A percentile compares a stretch with the other conserved stretches of the same genome.
Conservation (phyloP, 2,797 vertebrate species). For the Diplodus puntazzo region DNA sequence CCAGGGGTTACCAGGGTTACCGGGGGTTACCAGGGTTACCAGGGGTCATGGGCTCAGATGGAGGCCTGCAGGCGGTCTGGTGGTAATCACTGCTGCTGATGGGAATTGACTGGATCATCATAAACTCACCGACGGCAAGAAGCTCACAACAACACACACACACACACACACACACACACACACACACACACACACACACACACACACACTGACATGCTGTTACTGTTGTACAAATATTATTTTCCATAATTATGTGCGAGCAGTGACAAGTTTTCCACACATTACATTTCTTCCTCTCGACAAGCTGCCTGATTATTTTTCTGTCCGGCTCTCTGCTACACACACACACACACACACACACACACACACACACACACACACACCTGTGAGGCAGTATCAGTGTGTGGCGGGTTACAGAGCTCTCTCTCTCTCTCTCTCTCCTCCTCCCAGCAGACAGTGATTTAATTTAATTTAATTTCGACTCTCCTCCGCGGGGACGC, state of each 20-base stretch:
- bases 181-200: constrained; percentile 1
- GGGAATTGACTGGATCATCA: constrained; percentile 31
- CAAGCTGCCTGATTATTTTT: constrained; percentile 10
- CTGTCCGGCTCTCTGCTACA: neutral
- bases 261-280: neutral
- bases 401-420: constrained; percentile 39
- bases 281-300: neutral
- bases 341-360: neutral
- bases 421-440: constrained; percentile 1
- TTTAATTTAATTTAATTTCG: constrained; percentile 78
- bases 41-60: neutral
- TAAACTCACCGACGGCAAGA: neutral
- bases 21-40: neutral
- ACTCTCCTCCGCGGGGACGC: constrained; percentile 63
- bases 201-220: neutral
- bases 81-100: constrained; percentile 18
- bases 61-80: neutral
- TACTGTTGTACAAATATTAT: neutral
- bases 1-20: too few species aligned
- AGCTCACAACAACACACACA: neutral
- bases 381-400: constrained; percentile 36
- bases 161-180: neutral
- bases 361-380: constrained; percentile 8
- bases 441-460: constrained; percentile 52
- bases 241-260: constrained; percentile 17